These are phyloP conservation scores for Heliothis subflexa DNA, from an alignment of 1,140 invertebrate species.

Conservation along the genomic window DNA sequence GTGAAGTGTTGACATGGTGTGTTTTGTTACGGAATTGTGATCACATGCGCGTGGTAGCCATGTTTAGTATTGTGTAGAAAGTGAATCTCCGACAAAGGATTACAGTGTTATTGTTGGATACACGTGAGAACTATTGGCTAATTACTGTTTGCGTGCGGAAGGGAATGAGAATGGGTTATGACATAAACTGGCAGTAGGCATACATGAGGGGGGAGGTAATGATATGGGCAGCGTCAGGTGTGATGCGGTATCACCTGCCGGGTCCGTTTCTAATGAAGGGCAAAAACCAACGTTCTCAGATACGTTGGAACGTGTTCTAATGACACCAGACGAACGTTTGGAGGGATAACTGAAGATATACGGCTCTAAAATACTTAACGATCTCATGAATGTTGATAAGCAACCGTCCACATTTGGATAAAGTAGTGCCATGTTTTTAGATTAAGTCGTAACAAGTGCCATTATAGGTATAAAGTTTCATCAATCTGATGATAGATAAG, in stretches of 20 bases:
- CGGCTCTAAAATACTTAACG: no score
- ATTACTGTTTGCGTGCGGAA: slow-evolving; percentile 49
- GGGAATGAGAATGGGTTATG: slow-evolving; percentile 47
- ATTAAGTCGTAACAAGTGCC: not conserved
- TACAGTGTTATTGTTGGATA: slow-evolving; percentile 73
- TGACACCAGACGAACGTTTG: no score
- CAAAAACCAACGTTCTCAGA: not conserved
- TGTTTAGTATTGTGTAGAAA: slow-evolving; percentile 62
- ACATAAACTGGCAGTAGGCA: slow-evolving; percentile 29
- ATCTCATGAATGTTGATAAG: no score
- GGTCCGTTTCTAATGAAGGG: slow-evolving; percentile 30
- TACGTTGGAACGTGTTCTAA: not conserved
- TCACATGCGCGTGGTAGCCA: slow-evolving; percentile 27
- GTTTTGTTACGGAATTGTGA: slow-evolving; percentile 8
- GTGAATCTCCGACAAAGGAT: slow-evolving; percentile 73
- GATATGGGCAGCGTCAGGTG: slow-evolving; percentile 10
- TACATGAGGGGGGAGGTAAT: not conserved
- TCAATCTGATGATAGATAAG: slow-evolving; percentile 3
- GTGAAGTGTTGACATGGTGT: slow-evolving; percentile 45
- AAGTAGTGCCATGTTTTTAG: not conserved
- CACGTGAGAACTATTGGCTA: slow-evolving; percentile 62
- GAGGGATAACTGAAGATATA: no score
- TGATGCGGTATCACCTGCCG: slow-evolving; percentile 17
- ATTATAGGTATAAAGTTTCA: not conserved
- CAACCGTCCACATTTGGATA: no score